Conservation (phyloP, 2,113 vertebrate species). For the Zosterops japonicus region DNA sequence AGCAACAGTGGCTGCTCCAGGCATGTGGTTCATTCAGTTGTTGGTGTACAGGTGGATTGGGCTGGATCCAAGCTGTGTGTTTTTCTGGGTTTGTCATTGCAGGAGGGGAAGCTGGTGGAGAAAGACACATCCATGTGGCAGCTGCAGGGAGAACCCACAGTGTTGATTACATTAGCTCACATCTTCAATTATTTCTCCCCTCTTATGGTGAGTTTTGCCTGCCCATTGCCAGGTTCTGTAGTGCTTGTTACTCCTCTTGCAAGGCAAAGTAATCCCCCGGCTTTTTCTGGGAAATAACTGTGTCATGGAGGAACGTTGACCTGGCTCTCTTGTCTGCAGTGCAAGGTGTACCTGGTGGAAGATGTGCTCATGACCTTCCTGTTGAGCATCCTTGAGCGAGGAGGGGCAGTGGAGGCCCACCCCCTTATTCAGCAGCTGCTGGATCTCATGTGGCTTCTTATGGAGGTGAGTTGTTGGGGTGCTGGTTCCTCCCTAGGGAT, state of each 20-base stretch:
- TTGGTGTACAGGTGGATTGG: background rate
- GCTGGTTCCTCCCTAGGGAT: background rate
- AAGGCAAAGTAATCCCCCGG: background rate
- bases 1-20: background rate
- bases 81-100: background rate
- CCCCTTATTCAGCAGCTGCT: slow-evolving; percentile 89
- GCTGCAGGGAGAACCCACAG: slow-evolving; percentile 88
- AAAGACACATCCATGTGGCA: slow-evolving; percentile 81
- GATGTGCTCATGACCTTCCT: slow-evolving; percentile 95
- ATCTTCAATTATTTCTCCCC: slow-evolving; percentile 94
- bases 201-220: slow-evolving; percentile 85
- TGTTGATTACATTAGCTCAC: slow-evolving; percentile 88
- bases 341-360: slow-evolving; percentile 95
- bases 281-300: background rate
- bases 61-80: background rate
- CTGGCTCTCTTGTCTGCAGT: slow-evolving; percentile 71
- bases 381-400: slow-evolving; percentile 86
- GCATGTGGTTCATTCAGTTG: background rate
- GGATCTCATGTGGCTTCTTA: slow-evolving; percentile 96
- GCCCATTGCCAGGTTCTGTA: background rate
- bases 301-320: background rate
- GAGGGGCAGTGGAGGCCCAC: slow-evolving; percentile 84
- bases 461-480: slow-evolving; percentile 84
- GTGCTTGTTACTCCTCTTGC: background rate
- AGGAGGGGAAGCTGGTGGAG: slow-evolving; percentile 89